These are phyloP conservation scores for Urocolius indicus DNA, from an alignment of 2,113 vertebrate species.

Conservation along the genomic window DNA sequence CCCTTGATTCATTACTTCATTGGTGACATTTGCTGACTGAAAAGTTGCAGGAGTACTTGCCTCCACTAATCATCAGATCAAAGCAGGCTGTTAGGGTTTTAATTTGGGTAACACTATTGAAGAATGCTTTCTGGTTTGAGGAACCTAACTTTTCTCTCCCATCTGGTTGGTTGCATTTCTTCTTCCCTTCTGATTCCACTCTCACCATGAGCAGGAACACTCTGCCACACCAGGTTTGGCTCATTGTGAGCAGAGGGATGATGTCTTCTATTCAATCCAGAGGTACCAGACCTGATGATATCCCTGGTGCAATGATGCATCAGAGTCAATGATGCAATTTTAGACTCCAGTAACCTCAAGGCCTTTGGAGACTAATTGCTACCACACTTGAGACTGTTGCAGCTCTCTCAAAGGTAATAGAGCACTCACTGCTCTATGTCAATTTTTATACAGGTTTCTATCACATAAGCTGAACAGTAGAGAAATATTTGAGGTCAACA, in stretches of 20 bases:
- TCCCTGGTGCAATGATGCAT: too few species aligned
- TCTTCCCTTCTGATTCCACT: neutral
- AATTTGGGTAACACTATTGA: neutral
- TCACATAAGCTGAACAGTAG: neutral
- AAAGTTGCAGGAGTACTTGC: neutral
- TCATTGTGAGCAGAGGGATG: neutral
- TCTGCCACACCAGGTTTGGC: neutral
- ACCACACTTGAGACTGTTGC: neutral
- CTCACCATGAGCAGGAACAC: neutral
- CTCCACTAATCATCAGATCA: neutral
- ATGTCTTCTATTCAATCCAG: neutral
- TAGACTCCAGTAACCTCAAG: neutral
- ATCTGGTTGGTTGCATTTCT: neutral
- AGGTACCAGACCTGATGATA: neutral
- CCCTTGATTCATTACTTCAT: neutral
- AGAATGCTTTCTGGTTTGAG: neutral
- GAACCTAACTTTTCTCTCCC: neutral
- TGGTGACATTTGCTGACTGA: neutral
- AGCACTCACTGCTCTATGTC: neutral
- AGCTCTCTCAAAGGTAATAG: neutral
- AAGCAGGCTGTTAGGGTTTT: neutral
- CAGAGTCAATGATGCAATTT: neutral
- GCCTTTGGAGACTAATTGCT: neutral
- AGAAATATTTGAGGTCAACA: neutral
- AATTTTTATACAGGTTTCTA: neutral